Conservation (phyloP, 1,140 invertebrate genomes). For the Oscheius sp. region DNA sequence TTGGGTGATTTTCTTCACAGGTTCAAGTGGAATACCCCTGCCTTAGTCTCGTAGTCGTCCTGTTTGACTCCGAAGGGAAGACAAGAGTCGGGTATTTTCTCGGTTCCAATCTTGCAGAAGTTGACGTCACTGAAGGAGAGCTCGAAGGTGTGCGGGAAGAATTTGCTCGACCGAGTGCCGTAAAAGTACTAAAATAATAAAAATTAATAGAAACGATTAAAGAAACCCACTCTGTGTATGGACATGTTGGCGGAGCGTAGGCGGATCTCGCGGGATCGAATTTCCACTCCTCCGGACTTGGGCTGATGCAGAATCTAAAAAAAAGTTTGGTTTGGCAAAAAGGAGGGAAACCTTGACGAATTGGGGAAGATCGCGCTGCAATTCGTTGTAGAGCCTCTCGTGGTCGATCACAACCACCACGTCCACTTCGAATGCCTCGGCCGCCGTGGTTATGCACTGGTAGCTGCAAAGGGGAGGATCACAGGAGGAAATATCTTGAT, state of each 20-base stretch:
- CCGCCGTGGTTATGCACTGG: constrained; percentile 71
- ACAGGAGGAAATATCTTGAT: too few relatives aligned
- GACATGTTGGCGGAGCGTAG: constrained; percentile 3
- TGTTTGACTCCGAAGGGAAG: constrained; percentile 91
- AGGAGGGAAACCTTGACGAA: constrained; percentile 77
- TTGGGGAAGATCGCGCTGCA: constrained; percentile 84
- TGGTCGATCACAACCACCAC: constrained; percentile 93
- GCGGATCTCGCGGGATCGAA: constrained; percentile 33
- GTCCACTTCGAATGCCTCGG: constrained; percentile 86
- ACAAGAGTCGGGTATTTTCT: constrained; percentile 80
- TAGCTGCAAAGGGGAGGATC: constrained; percentile 60
- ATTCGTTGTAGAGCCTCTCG: constrained; percentile 88
- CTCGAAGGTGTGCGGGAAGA: constrained; percentile 75
- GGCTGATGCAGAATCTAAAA: constrained; percentile 73
- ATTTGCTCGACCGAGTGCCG: constrained; percentile 65
- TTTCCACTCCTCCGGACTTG: constrained; percentile 88
- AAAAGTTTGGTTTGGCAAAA: neutral
- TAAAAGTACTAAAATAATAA: constrained; percentile 81
- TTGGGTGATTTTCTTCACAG: neutral
- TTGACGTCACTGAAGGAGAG: constrained; percentile 81
- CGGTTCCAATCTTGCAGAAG: constrained; percentile 90
- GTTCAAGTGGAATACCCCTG: neutral
- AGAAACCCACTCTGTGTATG: constrained; percentile 27
- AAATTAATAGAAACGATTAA: neutral
- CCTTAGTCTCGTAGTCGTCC: constrained; percentile 68